Base-by-base conservation (phyloP, 1,140 invertebrate species). In the Caenorhabditis remanei region DNA sequence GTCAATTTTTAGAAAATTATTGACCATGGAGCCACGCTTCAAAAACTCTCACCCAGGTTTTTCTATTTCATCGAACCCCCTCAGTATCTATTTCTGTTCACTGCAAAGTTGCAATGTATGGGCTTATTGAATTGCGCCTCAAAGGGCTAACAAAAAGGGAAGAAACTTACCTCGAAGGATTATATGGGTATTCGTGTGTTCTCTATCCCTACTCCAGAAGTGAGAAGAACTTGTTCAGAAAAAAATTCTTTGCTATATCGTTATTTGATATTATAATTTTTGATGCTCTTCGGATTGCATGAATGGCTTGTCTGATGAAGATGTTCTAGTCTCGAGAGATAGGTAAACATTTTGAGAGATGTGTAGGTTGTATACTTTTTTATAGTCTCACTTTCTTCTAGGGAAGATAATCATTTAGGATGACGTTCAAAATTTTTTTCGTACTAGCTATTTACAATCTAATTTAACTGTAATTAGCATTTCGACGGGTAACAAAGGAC, bases 231-330 rank as follows among this genome's bases (percentile, higher is more conserved):
- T 19, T 1, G 19, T 7, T 14, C n/a, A 4, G 19, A 53, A 53
- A 53, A 16, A 53, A 16, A 53, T 53, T 53, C 50, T 13, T 13
- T 13, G 50, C 9, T 13, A 24, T 79, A 46, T 79, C 50, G 71
- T 24, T 53, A 79, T 79, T 50, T 79, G 71, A 79, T 79, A 48
- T 53, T 79, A 48, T 50, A 50, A 79, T 21, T 21, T 79, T 79
- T 24, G 71, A 48, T 24, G 46, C n/a, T 79, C 40, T 46, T 50
- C 46, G n/a, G 11, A 79, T 50, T 53, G 13, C 46, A 24, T 58
- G 13, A n/a, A n/a, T n/a, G 56, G 32, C 32, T 40, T 65, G n/a
- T 40, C 11, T 46, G 40, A 58, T 58, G 55, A 58, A 19, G 14
- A 58, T 58, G 13, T n/a, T 19, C 55, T 58, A 58, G 13, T 58